Evolutionary conservation across 2,888 invertebrate genomes (phyloP).

Genomic region (Dicycla oo): DNA sequence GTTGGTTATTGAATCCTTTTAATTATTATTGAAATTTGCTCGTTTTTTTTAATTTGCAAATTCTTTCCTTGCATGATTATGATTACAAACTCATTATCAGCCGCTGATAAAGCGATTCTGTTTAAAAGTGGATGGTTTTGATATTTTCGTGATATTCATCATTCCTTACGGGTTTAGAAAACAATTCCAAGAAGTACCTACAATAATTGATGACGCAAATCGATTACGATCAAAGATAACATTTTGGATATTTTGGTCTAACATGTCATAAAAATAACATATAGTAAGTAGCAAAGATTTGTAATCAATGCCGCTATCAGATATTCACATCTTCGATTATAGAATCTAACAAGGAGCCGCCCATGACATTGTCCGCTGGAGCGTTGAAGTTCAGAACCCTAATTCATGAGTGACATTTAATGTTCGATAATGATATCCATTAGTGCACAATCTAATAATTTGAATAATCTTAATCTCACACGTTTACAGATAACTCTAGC

Average conservation of each 20-base stretch:
- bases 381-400: constrained; percentile 26
- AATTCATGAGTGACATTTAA: constrained; percentile 24
- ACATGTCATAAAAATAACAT: constrained; percentile 59
- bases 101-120: constrained; percentile 45
- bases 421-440: constrained; percentile 33
- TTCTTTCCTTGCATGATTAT: constrained; percentile 32
- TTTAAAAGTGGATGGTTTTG: constrained; percentile 37
- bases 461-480: constrained; percentile 26
- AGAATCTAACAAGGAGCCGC: constrained; percentile 55
- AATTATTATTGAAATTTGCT: constrained; percentile 4
- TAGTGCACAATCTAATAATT: constrained; percentile 26
- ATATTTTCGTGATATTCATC: constrained; percentile 52
- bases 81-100: constrained; percentile 45
- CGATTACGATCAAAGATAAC: constrained; percentile 75
- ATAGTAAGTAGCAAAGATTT: constrained; percentile 69
- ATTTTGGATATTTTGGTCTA: constrained; percentile 61
- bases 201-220: constrained; percentile 74
- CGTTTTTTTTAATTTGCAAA: constrained; percentile 9
- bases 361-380: constrained; percentile 53
- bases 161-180: constrained; percentile 56
- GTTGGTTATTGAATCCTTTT: neutral
- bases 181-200: constrained; percentile 72
- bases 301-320: constrained; percentile 68
- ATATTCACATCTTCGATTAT: constrained; percentile 63
- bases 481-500: constrained; percentile 8